Evolutionary conservation across 2,797 vertebrate genomes (phyloP).

Genomic region (Rhyacichthys aspro): DNA sequence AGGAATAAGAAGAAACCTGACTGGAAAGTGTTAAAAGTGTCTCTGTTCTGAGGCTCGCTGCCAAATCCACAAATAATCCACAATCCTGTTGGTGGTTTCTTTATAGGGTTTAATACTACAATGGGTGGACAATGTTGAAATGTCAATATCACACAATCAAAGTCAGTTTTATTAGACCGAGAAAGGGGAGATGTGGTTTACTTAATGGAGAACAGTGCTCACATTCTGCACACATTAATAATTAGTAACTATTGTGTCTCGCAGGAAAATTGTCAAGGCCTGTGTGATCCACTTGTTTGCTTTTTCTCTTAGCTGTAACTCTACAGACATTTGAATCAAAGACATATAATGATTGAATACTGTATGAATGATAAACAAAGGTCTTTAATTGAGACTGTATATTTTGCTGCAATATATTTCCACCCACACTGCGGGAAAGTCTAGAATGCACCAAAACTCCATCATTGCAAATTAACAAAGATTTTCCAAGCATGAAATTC

Average conservation of each 20-base stretch:
- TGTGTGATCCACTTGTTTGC: background rate
- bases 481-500: conserved; percentile 15
- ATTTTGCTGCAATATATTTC: conserved; percentile 5
- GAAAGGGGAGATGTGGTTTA: background rate
- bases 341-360: too few species aligned
- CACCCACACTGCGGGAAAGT: conserved; percentile 1
- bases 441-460: background rate
- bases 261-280: background rate
- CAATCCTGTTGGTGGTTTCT: background rate
- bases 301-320: background rate
- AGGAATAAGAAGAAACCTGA: conserved; percentile 2
- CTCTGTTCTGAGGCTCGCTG: conserved; percentile 15
- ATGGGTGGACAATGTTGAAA: background rate
- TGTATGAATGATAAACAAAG: too few species aligned
- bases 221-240: conserved; percentile 9
- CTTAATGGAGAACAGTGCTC: background rate
- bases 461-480: conserved; percentile 17
- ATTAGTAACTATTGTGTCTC: background rate
- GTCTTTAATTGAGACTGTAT: too few species aligned
- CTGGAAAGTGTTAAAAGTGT: conserved; percentile 14
- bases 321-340: background rate
- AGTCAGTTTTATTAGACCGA: background rate
- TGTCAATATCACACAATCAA: background rate
- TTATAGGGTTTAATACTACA: background rate
- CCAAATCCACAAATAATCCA: conserved; percentile 36